Evolutionary conservation across 2,888 invertebrate genomes (phyloP).

Genomic region (Calephelis perditalis): DNA sequence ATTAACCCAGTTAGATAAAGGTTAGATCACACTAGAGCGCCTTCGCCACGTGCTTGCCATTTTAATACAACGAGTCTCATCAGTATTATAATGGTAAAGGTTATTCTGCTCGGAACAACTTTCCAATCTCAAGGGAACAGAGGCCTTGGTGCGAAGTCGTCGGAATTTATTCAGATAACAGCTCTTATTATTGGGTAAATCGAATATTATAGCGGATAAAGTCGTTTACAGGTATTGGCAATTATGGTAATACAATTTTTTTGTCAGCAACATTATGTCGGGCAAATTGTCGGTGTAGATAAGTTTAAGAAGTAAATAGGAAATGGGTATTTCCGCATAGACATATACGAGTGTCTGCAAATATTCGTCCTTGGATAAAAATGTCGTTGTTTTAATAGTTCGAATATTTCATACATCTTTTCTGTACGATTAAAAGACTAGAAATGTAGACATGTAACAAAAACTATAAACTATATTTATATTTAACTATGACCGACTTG

Average conservation of each 20-base stretch:
- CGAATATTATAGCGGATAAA: constrained; percentile 2
- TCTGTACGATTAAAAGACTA: too few species aligned
- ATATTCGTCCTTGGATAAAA: too few species aligned
- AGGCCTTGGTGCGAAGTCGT: constrained; percentile 47
- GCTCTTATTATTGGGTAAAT: constrained; percentile 14
- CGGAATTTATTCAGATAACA: constrained; percentile 31
- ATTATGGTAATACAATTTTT: constrained; percentile 7
- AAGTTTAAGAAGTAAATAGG: too few species aligned
- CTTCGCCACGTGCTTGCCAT: constrained; percentile 33
- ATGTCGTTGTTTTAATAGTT: too few species aligned
- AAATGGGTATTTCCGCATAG: too few species aligned
- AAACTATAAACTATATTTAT: too few species aligned
- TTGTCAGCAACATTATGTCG: background rate
- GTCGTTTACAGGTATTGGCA: background rate
- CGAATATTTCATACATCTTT: too few species aligned
- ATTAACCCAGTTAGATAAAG: constrained; percentile 26
- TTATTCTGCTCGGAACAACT: constrained; percentile 56
- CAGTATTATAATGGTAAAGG: constrained; percentile 40
- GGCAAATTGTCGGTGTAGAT: too few species aligned
- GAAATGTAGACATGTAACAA: too few species aligned
- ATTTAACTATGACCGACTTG: too few species aligned
- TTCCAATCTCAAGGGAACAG: constrained; percentile 67
- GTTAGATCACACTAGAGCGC: constrained; percentile 31
- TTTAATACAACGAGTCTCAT: constrained; percentile 33
- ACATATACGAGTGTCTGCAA: too few species aligned